Evolutionary conservation across 2,888 invertebrate species (phyloP).

Genomic region (Frankliniella fusca): DNA sequence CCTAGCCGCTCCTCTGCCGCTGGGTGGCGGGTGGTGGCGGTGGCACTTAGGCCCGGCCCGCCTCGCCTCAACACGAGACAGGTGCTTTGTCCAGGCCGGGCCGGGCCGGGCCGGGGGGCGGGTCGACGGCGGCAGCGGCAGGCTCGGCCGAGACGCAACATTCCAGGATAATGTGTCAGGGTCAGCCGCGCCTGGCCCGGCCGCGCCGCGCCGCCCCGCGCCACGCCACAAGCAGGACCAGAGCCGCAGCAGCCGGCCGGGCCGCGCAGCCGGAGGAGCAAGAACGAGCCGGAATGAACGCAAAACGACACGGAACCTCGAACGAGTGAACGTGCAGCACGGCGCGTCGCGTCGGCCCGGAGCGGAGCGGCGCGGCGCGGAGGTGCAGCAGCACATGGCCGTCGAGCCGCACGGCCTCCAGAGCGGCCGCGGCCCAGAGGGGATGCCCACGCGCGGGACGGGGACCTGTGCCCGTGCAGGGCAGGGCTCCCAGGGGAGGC

Average conservation of each 20-base stretch:
- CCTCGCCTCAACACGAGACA: background rate
- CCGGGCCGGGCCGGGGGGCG: no score
- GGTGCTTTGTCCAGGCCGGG: background rate
- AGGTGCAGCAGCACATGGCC: no score
- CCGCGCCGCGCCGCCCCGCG: background rate
- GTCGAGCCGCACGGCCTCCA: no score
- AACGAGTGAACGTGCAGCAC: background rate
- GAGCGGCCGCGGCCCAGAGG: no score
- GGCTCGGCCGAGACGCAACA: background rate
- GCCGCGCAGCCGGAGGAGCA: background rate
- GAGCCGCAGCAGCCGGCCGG: background rate
- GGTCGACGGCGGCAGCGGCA: background rate
- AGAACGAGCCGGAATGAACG: background rate
- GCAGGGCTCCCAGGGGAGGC: no score
- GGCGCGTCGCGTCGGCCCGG: background rate
- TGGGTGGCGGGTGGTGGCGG: background rate
- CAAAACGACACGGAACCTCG: background rate
- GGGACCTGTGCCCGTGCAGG: no score
- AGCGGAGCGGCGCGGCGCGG: no score
- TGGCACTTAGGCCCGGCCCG: background rate
- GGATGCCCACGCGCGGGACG: no score
- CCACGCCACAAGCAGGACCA: no score
- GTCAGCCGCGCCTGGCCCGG: background rate
- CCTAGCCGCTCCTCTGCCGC: background rate
- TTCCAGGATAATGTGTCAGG: background rate